These are phyloP conservation scores for Papio anubis DNA, from an alignment of 2,113 vertebrate genomes.

Conservation along the genomic window DNA sequence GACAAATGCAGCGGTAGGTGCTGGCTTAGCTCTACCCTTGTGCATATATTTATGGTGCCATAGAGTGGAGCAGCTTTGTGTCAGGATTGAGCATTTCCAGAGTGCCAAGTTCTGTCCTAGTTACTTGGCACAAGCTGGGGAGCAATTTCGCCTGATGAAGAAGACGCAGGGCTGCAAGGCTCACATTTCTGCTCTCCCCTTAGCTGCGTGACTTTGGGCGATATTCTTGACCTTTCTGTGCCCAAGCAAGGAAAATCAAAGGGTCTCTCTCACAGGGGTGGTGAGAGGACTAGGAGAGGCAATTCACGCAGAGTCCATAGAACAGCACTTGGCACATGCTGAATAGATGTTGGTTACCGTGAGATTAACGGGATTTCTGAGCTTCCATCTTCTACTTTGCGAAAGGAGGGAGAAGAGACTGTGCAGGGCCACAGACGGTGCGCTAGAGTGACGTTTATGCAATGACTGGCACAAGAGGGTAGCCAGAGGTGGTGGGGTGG, in stretches of 20 bases:
- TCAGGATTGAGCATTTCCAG: neutral
- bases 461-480: neutral
- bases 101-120: neutral
- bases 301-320: fast-evolving
- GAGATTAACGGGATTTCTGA: fast-evolving
- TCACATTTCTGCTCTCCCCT: neutral
- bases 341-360: fast-evolving
- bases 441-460: fast-evolving
- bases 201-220: neutral
- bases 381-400: neutral
- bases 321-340: fast-evolving
- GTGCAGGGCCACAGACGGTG: fast-evolving
- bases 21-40: fast-evolving
- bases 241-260: fast-evolving
- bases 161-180: neutral
- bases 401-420: fast-evolving
- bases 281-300: fast-evolving
- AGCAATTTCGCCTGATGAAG: neutral
- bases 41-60: fast-evolving
- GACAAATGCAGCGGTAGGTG: fast-evolving
- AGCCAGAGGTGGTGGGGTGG: neutral
- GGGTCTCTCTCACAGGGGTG: neutral
- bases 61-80: neutral
- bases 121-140: neutral
- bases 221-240: neutral